Evolutionary conservation across 2,888 invertebrate genomes (phyloP).

Genomic region (Unio pictorum): DNA sequence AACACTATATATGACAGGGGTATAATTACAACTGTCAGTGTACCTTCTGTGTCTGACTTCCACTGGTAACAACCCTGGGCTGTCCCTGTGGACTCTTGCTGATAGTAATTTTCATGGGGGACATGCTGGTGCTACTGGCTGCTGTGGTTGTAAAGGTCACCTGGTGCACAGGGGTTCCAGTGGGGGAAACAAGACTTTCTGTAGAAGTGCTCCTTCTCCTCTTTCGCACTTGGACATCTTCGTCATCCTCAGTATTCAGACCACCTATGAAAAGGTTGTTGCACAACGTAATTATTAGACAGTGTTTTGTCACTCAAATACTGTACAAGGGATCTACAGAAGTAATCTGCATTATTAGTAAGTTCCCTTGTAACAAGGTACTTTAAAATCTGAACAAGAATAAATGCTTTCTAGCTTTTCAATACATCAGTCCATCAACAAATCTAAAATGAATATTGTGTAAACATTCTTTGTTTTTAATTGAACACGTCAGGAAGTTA

Average conservation of each 20-base stretch:
- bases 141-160: conserved; percentile 56
- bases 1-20: too few species aligned
- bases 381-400: too few species aligned
- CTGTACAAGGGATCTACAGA: too few species aligned
- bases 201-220: conserved; percentile 58
- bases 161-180: conserved; percentile 51
- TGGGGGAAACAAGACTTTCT: conserved; percentile 52
- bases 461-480: too few species aligned
- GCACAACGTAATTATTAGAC: background rate
- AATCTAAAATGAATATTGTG: too few species aligned
- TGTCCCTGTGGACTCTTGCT: conserved; percentile 64
- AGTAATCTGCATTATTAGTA: too few species aligned
- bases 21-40: background rate
- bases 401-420: too few species aligned
- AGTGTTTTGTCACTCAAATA: too few species aligned
- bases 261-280: conserved; percentile 37
- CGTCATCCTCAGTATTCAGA: conserved; percentile 63
- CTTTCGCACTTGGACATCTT: conserved; percentile 53
- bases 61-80: conserved; percentile 36
- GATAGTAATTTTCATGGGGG: conserved; percentile 67
- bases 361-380: too few species aligned
- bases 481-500: too few species aligned
- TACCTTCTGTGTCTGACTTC: conserved; percentile 57
- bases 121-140: conserved; percentile 48
- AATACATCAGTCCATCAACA: too few species aligned